Base-by-base conservation (phyloP, 2,888 invertebrate genomes). In the Chloroclystis v-ata region DNA sequence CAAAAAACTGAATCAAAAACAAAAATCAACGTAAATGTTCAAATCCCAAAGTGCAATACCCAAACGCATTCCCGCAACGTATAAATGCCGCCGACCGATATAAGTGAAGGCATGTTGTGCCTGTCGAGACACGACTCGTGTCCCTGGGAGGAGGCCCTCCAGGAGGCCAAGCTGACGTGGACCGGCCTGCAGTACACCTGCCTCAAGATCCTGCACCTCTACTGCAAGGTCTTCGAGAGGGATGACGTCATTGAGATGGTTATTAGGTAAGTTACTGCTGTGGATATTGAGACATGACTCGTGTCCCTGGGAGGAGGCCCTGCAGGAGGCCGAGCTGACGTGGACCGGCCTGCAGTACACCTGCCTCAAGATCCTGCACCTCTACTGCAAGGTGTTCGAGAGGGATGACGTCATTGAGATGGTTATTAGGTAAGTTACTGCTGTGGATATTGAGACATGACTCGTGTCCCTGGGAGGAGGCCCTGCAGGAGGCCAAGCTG, bases 161-260 rank as follows among this genome's bases (percentile, higher is more conserved):
- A 83, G 72, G 73, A 89, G 56, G 75, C 86, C 67, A 72, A 90
- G 46, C 82, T 92, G 59, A 92, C 93, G 52, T 95, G 95, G 95
- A 92, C 93, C n/a, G 95, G 95, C 37, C 90, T 96, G 72, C 92
- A 92, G 67, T 93, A 94, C 81, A 93, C 94, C 59, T 96, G 95
- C 78, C 90, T 95, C 58, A 92, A 94, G 84, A 93, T 96, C 46
- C 89, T 96, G 51, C 94, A 94, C 69, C 89, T 95, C 45, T 96
- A 96, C 85, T 95, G 95, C 86, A 95, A 95, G 79, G 95, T 95
- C 64, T 96, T 96, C 82, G 94, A 94, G 72, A 92, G 93, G 72
- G 92, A 92, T 78, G 94, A 94, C 85, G 90, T 94, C 33, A 89
- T 93, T 82, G 93, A 94, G 77, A 90, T 94, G 82, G 91, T 94